phyloP scores from a whole-genome alignment of 2,888 invertebrate species.

The Molanna angustata region DNA sequence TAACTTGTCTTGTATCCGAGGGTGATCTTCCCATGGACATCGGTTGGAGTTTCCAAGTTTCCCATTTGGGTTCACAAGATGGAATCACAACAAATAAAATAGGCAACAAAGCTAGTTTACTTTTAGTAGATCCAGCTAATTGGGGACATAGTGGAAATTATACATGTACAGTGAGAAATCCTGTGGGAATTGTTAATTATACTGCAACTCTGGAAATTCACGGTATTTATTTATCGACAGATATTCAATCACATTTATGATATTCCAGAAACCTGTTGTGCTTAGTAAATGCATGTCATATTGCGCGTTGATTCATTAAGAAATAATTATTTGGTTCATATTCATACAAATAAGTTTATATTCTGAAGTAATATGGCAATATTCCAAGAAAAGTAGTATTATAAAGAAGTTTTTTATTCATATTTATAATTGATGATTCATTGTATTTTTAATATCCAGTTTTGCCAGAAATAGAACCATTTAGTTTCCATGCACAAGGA shows the following conservation, averaged over 20 bases:
- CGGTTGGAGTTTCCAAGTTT: slow-evolving; percentile 69
- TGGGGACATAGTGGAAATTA: slow-evolving; percentile 72
- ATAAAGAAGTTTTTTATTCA: background rate
- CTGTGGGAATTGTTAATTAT: slow-evolving; percentile 66
- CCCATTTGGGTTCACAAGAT: slow-evolving; percentile 62
- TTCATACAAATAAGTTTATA: background rate
- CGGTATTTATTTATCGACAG: slow-evolving; percentile 51
- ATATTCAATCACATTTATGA: slow-evolving; percentile 2
- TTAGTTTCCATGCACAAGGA: slow-evolving; percentile 50
- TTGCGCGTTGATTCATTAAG: background rate
- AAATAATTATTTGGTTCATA: background rate
- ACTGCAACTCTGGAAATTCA: slow-evolving; percentile 69
- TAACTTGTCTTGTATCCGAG: slow-evolving; percentile 66
- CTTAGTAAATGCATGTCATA: slow-evolving; percentile 19
- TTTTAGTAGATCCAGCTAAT: slow-evolving; percentile 62
- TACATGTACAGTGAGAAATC: slow-evolving; percentile 71
- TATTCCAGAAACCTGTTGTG: slow-evolving; percentile 9
- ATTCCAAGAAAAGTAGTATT: too few species aligned
- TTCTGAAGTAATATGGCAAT: too few species aligned
- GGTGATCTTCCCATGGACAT: slow-evolving; percentile 69
- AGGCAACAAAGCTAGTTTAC: slow-evolving; percentile 59
- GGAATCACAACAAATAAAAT: slow-evolving; percentile 56
- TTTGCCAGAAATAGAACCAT: slow-evolving; percentile 53
- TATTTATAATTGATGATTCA: background rate
- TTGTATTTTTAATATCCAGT: slow-evolving; percentile 38